Evolutionary conservation across 2,113 vertebrate genomes (phyloP).

Genomic region (Micromys minutus): DNA sequence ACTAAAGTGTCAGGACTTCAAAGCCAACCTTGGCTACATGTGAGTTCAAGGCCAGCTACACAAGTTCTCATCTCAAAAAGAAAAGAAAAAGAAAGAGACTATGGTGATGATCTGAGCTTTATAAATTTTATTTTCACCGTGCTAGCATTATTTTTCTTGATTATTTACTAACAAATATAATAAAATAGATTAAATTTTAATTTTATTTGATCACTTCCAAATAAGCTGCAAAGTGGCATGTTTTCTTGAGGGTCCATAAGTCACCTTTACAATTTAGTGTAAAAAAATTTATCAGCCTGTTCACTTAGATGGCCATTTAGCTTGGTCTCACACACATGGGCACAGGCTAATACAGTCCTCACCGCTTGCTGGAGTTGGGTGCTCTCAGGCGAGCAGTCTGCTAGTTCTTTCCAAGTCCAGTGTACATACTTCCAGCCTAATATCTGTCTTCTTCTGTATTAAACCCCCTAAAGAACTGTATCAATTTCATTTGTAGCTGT

Average conservation of each 20-base stretch:
- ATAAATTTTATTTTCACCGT: not conserved
- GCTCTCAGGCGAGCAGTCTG: not conserved
- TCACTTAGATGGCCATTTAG: not conserved
- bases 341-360: not conserved
- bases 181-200: conserved; percentile 2
- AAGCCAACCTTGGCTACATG: not conserved
- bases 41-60: not conserved
- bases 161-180: not conserved
- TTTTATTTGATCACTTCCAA: not conserved
- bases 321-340: not conserved
- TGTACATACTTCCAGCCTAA: conserved; percentile 11
- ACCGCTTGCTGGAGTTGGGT: not conserved
- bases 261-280: conserved; percentile 17
- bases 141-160: not conserved
- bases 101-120: not conserved
- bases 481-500: conserved; percentile 30
- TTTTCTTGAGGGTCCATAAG: not conserved
- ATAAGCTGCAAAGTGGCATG: not conserved
- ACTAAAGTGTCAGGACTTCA: not conserved
- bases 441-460: conserved; percentile 38
- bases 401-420: conserved; percentile 40
- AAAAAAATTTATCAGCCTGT: not conserved
- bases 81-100: not conserved
- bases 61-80: no score
- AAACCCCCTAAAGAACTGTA: conserved; percentile 42